Percentiles rank a stretch among this genome's conserved stretches.
Evolutionary conservation across 2,113 vertebrate genomes (phyloP).

Genomic region (Ciconia boyciana): DNA sequence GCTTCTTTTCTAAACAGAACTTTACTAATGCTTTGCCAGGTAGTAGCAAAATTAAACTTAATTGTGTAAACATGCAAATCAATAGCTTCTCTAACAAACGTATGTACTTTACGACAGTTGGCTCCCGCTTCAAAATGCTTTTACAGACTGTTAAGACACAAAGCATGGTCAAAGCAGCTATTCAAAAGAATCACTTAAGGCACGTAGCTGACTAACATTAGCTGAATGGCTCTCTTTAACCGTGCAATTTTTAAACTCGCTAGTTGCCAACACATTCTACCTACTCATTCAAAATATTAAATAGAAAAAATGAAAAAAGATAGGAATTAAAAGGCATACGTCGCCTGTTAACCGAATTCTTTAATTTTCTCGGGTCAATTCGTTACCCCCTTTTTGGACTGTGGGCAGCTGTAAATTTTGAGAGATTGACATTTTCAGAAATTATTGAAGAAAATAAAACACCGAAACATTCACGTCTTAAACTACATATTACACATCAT

Average conservation of each 20-base stretch:
- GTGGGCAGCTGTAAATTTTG: conserved; percentile 75
- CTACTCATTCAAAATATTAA: conserved; percentile 64
- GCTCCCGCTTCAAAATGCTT: conserved; percentile 45
- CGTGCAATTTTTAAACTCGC: conserved; percentile 59
- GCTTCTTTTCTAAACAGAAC: conserved; percentile 45
- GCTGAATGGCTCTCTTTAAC: conserved; percentile 65
- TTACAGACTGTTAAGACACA: conserved; percentile 53
- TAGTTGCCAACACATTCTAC: conserved; percentile 62
- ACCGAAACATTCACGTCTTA: conserved; percentile 56
- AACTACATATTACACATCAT: conserved; percentile 48
- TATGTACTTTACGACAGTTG: conserved; percentile 35
- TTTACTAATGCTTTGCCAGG: conserved; percentile 20
- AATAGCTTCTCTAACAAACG: conserved; percentile 48
- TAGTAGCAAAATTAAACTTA: conserved; percentile 51
- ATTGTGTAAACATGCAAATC: conserved; percentile 73
- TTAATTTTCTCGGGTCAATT: conserved; percentile 72
- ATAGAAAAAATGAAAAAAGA: conserved; percentile 60
- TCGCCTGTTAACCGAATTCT: conserved; percentile 73
- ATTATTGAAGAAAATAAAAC: conserved; percentile 70
- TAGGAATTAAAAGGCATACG: conserved; percentile 70
- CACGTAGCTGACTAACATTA: conserved; percentile 50
- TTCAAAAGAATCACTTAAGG: conserved; percentile 28
- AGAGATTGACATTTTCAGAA: conserved; percentile 77
- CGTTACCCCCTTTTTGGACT: conserved; percentile 67
- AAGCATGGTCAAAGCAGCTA: conserved; percentile 71